Base-by-base conservation (phyloP, 2,113 vertebrate genomes). In the Aptenodytes patagonicus region DNA sequence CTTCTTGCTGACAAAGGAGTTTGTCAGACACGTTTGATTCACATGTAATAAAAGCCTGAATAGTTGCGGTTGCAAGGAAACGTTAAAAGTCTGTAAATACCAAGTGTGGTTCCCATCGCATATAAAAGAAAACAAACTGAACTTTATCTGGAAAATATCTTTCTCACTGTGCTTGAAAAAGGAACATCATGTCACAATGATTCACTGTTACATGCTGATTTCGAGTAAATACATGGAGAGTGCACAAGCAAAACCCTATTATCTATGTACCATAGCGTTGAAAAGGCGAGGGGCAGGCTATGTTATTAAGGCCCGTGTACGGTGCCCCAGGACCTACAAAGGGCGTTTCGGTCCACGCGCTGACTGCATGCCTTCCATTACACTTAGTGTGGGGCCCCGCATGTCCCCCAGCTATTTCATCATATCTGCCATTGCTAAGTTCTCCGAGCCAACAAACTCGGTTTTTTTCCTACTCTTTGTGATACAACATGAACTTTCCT, bases 91-190 rank as follows among this genome's bases (percentile, higher is more conserved):
- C 89, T 64, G 71, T 75, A 88, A 97, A 94, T 40, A 93, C n/a
- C n/a, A 38, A 87, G 82, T 89, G 94, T 87, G 68, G 89, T 90
- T 97, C 95, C 87, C 71, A 81, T 97, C 94, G 92, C 60, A 36
- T 31, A 86, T 44, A 58, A 73, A 91, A 94, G 94, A 94, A 96
- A 97, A 93, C 88, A 96, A 95, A 90, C 84, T 55, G 84, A 93
- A 11, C 46, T 90, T 78, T 95, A 75, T 92, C 93, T 96, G 97
- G 97, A 97, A 97, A 97, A 94, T 93, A 72, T 96, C 91, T 90
- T 73, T 54, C 89, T 95, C 20, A 2, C 91, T 80, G 78, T 9
- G 51, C 72, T 68, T 60, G 78, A 81, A 78, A 94, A 90, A 80
- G 71, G 85, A 95, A 95, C 93, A 88, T 77, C 92, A 46, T 95